A percentile compares a stretch with the other conserved stretches of the same genome.
Conservation (phyloP, 2,113 vertebrate genomes). For the Haplochromis burtoni region DNA sequence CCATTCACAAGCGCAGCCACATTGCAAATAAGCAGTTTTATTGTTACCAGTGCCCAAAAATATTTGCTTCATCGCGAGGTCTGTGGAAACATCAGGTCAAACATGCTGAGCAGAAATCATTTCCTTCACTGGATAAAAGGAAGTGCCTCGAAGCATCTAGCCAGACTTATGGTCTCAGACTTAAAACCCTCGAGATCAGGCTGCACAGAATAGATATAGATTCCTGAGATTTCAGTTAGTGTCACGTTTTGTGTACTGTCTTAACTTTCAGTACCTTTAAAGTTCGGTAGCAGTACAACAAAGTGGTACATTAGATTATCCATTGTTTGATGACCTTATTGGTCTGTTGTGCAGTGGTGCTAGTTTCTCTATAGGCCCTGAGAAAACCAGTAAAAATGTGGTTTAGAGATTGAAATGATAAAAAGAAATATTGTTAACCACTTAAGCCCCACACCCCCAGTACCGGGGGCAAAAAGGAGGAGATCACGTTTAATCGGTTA, state of each 20-base stretch:
- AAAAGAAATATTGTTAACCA: neutral
- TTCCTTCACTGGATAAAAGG: neutral
- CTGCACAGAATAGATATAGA: fast-evolving
- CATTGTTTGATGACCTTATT: neutral
- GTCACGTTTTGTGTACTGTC: fast-evolving
- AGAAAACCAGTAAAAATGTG: neutral
- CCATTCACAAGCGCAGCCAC: neutral
- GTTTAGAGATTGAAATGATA: neutral
- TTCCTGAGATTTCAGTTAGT: neutral
- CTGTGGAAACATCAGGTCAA: fast-evolving
- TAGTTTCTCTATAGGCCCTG: neutral
- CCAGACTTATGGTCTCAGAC: neutral
- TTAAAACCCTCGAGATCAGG: neutral
- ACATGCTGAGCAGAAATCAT: neutral
- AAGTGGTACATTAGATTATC: neutral
- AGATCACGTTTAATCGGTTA: no score
- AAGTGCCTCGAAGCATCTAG: neutral
- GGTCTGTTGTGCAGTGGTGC: neutral
- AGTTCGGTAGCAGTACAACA: neutral
- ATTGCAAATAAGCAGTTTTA: neutral
- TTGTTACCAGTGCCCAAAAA: neutral
- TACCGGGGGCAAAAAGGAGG: no score
- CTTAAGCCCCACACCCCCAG: no score
- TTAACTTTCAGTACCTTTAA: neutral
- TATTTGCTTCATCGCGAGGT: neutral